phyloP scores from a whole-genome alignment of 1,140 invertebrate species.

The Bathynomus jamesi region DNA sequence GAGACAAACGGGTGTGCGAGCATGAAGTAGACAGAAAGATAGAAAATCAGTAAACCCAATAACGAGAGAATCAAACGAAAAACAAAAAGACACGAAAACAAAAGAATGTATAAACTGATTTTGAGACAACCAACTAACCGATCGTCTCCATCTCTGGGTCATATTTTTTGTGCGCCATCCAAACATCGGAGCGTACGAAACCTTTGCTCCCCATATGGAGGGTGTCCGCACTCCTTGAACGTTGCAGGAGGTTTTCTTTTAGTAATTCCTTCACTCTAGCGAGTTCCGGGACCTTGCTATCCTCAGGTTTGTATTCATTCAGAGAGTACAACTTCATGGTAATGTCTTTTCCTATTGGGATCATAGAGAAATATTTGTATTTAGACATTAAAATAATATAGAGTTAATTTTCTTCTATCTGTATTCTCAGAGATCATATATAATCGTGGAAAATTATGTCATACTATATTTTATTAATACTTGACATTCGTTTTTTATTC shows the following conservation, averaged over 20 bases:
- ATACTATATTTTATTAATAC: too few species aligned
- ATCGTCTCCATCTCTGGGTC: too few species aligned
- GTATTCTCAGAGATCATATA: background rate
- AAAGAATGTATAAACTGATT: too few species aligned
- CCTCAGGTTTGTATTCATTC: constrained; percentile 52
- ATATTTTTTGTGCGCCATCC: background rate
- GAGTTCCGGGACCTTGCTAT: background rate
- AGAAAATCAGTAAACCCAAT: too few species aligned
- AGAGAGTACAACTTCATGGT: constrained; percentile 74
- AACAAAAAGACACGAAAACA: too few species aligned
- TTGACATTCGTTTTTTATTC: too few species aligned
- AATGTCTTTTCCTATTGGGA: constrained; percentile 62
- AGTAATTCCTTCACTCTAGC: background rate
- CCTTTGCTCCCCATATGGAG: background rate
- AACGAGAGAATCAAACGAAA: too few species aligned
- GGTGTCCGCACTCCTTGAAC: background rate
- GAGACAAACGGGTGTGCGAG: too few species aligned
- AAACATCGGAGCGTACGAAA: background rate
- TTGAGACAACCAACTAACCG: too few species aligned
- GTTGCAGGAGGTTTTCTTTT: background rate
- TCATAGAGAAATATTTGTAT: background rate
- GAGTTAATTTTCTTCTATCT: background rate
- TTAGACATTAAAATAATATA: background rate
- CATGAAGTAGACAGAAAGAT: too few species aligned
- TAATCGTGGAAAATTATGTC: too few species aligned